Percentiles rank a stretch among this genome's conserved stretches.
These are phyloP conservation scores for Drosophila ficusphila DNA, from an alignment of 1,140 invertebrate genomes.

Conservation along the genomic window DNA sequence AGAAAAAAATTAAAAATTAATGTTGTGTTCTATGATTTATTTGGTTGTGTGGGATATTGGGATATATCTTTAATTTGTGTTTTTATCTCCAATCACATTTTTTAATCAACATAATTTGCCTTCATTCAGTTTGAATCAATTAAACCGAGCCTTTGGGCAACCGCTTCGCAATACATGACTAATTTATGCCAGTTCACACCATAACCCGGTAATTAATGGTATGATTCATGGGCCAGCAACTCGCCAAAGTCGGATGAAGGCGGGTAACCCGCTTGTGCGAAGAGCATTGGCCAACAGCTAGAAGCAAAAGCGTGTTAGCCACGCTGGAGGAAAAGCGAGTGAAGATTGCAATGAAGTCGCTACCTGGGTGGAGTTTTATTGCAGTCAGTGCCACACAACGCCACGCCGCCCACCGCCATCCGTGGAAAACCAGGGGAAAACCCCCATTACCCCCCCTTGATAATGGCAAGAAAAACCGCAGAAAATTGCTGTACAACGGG, in stretches of 20 bases:
- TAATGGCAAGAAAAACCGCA: conserved; percentile 51
- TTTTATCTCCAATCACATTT: too few species aligned
- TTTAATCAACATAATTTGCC: too few species aligned
- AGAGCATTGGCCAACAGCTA: conserved; percentile 42
- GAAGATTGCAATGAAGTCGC: conserved; percentile 63
- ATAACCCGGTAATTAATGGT: conserved; percentile 25
- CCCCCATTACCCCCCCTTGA: background rate
- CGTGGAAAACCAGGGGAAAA: conserved; percentile 12
- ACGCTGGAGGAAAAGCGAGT: conserved; percentile 41
- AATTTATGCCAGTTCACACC: conserved; percentile 35
- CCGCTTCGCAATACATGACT: conserved; percentile 12
- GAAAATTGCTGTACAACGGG: conserved; percentile 54
- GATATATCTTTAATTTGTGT: too few species aligned
- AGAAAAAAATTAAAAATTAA: background rate
- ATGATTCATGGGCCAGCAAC: conserved; percentile 22
- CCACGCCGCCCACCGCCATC: background rate
- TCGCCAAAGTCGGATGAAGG: background rate
- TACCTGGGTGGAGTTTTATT: conserved; percentile 55
- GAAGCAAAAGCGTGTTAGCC: conserved; percentile 77
- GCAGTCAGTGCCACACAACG: background rate
- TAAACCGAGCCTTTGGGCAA: conserved; percentile 8
- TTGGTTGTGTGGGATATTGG: too few species aligned
- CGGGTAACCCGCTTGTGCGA: conserved; percentile 10
- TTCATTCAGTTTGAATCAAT: too few species aligned
- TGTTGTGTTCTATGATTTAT: background rate